Evolutionary conservation across 1,140 invertebrate species (phyloP), one percentile per base, ranked within the genome.

Genomic region (Samia ricini): DNA sequence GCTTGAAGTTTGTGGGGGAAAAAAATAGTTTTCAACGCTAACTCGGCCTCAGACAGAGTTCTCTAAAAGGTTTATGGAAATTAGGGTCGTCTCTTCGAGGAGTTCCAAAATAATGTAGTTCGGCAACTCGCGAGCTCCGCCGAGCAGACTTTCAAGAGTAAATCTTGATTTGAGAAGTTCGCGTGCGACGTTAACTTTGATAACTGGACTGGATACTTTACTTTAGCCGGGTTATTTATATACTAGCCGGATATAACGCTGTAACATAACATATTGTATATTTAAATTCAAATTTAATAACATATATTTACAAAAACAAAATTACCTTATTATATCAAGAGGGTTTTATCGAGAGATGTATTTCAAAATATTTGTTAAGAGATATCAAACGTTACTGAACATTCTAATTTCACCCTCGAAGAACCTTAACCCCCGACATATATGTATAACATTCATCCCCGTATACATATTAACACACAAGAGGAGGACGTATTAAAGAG

Each of bases 41-140:
- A 42, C 33, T 42, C 33, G 33, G 33, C 33, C 33, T 42, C 33
- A 10, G 33, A 42, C 33, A 42, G n/a, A n/a, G 33, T 42, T 15
- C 33, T 42, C 33, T 42, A 42, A 42, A 42, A 42, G 33, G 33
- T 42, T 42, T 42, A 42, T 42, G 33, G 33, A 42, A 42, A 42
- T 42, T 15, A 42, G 12, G 33, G 33, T n/a, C 10, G 33, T 12
- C 33, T 42, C n/a, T 26, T 26, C 26, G 26, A 26, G 26, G 26
- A 26, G 26, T 26, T 26, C 15, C 33, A 15, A 42, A 42, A 42
- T 42, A 42, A 42, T 42, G 12, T 42, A 10, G 33, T 15, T 42
- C 33, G 33, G 10, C 33, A 15, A 42, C 33, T 42, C 33, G n/a
- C 33, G 33, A 42, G 33, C 10, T 42, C n/a, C 12, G 33, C n/a